Conservation (phyloP, 1,140 invertebrate species). For the Drosophila arizonae region DNA sequence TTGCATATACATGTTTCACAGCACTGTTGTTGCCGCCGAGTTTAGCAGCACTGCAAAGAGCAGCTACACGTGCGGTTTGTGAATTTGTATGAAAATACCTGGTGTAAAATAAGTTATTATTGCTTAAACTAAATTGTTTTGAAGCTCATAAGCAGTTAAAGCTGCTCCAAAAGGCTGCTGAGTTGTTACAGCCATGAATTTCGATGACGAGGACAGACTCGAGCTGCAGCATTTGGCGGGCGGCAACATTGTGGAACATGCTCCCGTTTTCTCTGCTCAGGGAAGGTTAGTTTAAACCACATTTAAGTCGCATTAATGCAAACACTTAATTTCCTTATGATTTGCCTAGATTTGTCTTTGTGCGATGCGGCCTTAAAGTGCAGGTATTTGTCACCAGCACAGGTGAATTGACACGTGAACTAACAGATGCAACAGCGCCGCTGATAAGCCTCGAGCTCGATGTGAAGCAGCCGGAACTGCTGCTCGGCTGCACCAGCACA, state of each 20-base stretch:
- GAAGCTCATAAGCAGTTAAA: slow-evolving; percentile 6
- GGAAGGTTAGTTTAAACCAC: slow-evolving; percentile 85
- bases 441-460: slow-evolving; percentile 84
- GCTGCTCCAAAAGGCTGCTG: slow-evolving; percentile 18
- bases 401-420: slow-evolving; percentile 84
- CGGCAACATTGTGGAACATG: slow-evolving; percentile 85
- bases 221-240: slow-evolving; percentile 84
- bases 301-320: not conserved
- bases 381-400: slow-evolving; percentile 85
- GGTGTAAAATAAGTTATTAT: slow-evolving; percentile 11
- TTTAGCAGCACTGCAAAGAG: slow-evolving; percentile 25
- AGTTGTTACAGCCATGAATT: slow-evolving; percentile 56
- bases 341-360: slow-evolving; percentile 84
- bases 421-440: slow-evolving; percentile 83
- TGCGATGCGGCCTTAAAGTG: slow-evolving; percentile 84
- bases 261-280: slow-evolving; percentile 86
- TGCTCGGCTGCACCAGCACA: slow-evolving; percentile 84
- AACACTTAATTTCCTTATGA: slow-evolving; percentile 19
- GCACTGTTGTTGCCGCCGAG: slow-evolving; percentile 6
- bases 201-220: slow-evolving; percentile 64
- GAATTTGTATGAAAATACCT: slow-evolving; percentile 31
- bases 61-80: slow-evolving; percentile 53
- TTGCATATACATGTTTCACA: not conserved
- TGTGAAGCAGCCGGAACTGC: slow-evolving; percentile 82
- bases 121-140: slow-evolving; percentile 4